Evolutionary conservation across 2,888 invertebrate genomes (phyloP), one percentile per base, ranked within the genome.

Genomic region (Amorpha juglandis): DNA sequence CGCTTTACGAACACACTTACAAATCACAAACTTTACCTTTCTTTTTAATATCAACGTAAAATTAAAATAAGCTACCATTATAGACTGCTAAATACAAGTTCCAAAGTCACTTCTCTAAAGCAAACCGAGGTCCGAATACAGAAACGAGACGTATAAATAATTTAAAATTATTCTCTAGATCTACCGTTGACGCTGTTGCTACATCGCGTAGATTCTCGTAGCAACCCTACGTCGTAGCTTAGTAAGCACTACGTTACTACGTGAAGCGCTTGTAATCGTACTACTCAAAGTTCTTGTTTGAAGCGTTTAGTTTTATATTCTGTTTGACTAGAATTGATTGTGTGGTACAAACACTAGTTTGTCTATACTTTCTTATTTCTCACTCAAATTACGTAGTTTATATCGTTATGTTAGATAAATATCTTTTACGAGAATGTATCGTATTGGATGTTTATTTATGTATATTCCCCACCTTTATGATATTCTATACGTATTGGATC

Each of bases 271-370:
- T 45, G 35, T 52, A 19, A 7, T 35, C 53, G 35, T 16, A 33
- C 53, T 63, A 53, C 1, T n/a, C 53, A 12, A 33, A 35, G 12
- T 27, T 33, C 33, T 53, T 38, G 16, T 35, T 63, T 33, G 16
- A 64, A 67, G 70, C 72, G 72, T 75, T 75, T 71, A 70, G 72
- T 70, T 69, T 72, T 69, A 68, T 69, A 74, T 74, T 69, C 62
- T 65, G 63, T 65, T 62, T 62, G 72, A 71, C 69, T 67, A 67
- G 69, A 68, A 74, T 71, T 51, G 65, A 74, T 74, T 69, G 69
- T 51, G 62, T 58, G 63, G 63, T 67, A n/a, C n/a, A n/a, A n/a
- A n/a, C n/a, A n/a, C n/a, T n/a, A n/a, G 65, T 69, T 69, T 58
- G 67, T 68, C 68, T 69, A 73, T 66, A 65, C 58, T 58, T 69